Percentiles rank a stretch among this genome's conserved stretches.
These are phyloP conservation scores for Drosophila fungiperda DNA, from an alignment of 2,888 invertebrate genomes.

Conservation along the genomic window DNA sequence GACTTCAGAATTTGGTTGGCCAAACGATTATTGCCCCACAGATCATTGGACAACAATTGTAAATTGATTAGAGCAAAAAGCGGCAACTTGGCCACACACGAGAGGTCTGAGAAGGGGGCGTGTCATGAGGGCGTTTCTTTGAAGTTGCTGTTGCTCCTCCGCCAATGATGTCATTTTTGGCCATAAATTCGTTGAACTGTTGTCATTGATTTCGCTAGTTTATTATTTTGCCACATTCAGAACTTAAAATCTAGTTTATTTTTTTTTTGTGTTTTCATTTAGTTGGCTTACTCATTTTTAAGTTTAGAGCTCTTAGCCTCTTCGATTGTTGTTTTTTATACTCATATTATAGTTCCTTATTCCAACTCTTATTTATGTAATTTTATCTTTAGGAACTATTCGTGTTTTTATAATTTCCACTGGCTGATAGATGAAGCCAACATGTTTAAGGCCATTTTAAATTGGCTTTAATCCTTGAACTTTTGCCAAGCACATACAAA, in stretches of 20 bases:
- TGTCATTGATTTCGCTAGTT: not conserved
- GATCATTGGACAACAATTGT: conserved; percentile 74
- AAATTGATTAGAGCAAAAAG: conserved; percentile 61
- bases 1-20: conserved; percentile 62
- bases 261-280: not conserved
- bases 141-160: too few relatives aligned
- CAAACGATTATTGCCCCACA: conserved; percentile 69
- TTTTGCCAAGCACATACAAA: conserved; percentile 8
- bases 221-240: not conserved
- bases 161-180: conserved; percentile 5
- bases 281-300: not conserved
- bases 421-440: not conserved
- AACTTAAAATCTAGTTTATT: not conserved
- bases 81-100: conserved; percentile 27
- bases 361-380: not conserved
- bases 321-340: not conserved
- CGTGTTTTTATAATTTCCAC: not conserved
- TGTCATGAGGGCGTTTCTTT: not conserved
- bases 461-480: conserved; percentile 24
- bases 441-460: conserved; percentile 23
- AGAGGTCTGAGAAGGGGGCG: too few relatives aligned
- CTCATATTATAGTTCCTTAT: not conserved
- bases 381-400: not conserved
- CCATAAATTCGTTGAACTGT: not conserved
- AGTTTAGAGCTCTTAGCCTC: not conserved